Evolutionary conservation across 2,797 vertebrate species (phyloP).

Genomic region (Myotis findleyi): DNA sequence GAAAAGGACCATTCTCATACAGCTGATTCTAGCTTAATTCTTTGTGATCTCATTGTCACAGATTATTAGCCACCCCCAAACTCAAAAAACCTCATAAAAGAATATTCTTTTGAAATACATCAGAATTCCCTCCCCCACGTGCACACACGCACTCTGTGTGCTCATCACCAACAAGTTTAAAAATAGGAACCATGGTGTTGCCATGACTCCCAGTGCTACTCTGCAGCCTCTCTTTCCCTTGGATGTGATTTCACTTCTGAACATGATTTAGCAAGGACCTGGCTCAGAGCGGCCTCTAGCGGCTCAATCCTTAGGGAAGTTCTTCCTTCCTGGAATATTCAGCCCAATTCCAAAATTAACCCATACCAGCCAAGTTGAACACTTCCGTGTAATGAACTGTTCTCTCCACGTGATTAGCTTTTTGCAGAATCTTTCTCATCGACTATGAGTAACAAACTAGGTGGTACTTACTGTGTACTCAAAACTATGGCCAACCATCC

Average conservation of each 20-base stretch:
- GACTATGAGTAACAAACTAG: too few species aligned
- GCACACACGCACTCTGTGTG: slow-evolving; percentile 65
- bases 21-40: slow-evolving; percentile 51
- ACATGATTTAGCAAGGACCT: slow-evolving; percentile 52
- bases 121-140: neutral
- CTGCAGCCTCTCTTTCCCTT: slow-evolving; percentile 67
- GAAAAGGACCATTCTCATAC: slow-evolving; percentile 37
- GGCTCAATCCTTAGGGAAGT: slow-evolving; percentile 58
- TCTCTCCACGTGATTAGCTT: neutral
- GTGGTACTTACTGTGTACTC: neutral
- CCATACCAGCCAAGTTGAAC: neutral
- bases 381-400: neutral
- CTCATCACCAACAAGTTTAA: slow-evolving; percentile 86
- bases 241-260: slow-evolving; percentile 72
- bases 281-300: slow-evolving; percentile 78
- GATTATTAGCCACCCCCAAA: slow-evolving; percentile 28
- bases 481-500: neutral
- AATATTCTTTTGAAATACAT: slow-evolving; percentile 28
- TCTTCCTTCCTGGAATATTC: accelerated
- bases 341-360: neutral
- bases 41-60: slow-evolving; percentile 14
- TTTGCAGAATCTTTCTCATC: neutral
- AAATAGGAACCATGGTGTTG: slow-evolving; percentile 86
- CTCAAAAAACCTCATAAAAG: slow-evolving; percentile 70
- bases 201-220: slow-evolving; percentile 83